Evolutionary conservation across 2,113 vertebrate genomes (phyloP).

Genomic region (Callaeas wilsoni): DNA sequence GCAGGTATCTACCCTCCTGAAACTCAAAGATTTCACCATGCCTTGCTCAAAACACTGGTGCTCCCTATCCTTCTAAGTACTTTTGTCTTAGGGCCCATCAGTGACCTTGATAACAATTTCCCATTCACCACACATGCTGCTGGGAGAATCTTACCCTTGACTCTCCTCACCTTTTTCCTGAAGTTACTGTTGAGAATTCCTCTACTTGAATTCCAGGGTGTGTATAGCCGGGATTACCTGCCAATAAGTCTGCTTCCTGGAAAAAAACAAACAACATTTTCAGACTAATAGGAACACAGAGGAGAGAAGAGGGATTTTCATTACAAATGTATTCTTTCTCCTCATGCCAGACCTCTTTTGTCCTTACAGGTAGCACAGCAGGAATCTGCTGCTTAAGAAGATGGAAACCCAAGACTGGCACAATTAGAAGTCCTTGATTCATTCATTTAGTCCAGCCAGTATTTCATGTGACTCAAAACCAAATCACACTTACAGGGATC

Average conservation of each 20-base stretch:
- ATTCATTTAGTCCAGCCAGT: neutral
- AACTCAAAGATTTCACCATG: neutral
- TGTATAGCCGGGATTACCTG: slow-evolving; percentile 77
- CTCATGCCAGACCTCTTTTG: neutral
- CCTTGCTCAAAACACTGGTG: neutral
- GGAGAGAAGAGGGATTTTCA: neutral
- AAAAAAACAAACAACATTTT: neutral
- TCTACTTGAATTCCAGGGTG: slow-evolving; percentile 75
- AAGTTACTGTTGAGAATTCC: slow-evolving; percentile 57
- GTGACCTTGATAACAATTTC: neutral
- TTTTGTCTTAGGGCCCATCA: neutral
- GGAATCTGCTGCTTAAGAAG: neutral
- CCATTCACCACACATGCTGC: neutral
- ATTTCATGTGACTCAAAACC: neutral
- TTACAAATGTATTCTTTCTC: neutral
- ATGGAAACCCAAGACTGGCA: neutral
- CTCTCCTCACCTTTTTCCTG: slow-evolving; percentile 72
- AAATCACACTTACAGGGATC: neutral
- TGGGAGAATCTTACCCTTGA: neutral
- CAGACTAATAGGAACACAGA: neutral
- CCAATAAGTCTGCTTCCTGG: slow-evolving; percentile 75
- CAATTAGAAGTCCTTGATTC: neutral
- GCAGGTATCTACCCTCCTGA: neutral
- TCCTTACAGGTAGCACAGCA: neutral
- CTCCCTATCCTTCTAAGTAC: neutral